Base-by-base conservation (phyloP, 2,113 vertebrate genomes). In the Fulica atra region DNA sequence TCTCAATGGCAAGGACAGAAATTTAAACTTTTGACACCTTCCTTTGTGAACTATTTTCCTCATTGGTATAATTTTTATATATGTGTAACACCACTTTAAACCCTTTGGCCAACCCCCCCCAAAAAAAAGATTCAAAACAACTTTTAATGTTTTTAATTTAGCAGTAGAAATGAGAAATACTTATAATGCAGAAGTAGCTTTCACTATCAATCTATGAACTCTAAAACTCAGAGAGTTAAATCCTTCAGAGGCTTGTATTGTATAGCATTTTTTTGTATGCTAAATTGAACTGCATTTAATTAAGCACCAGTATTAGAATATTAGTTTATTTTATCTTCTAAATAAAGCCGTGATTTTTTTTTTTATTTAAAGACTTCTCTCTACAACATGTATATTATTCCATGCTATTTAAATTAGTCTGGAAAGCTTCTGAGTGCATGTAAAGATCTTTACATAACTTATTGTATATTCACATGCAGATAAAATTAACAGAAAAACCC, bases 41-140 rank as follows among this genome's bases (percentile, higher is more conserved):
- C 7, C 35, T 66, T 78, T 51, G 6, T 28, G 12, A 50, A 44
- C 4, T 25, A 3, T 54, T 83, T 57, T 87, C 8, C 16, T 64
- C 4, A 13, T 63, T 68, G 12, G 29, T 38, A 33, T 53, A 16
- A 61, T 6, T 5, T 2, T 44, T 28, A 12, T 7, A 17, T 7
- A 23, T 11, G 4, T 16, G 4, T 8, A 72, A 13, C 5, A 36
- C 5, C 1, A 59, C 26, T 28, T 48, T 33, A 20, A 88, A 71
- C 35, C 3, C 31, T 74, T 35, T 4, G 3, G 0, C 1, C 0
- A 17, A 14, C 0, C 0, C 1, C 44, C 44, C 17, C 42, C 42
- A 42, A 42, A 3, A 23, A 20, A 69, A 53, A 33, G 1, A 46
- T 13, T 61, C 23, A 28, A 13, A 63, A 26, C 0, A 36, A 15